Evolutionary conservation across 2,797 vertebrate species (phyloP), one percentile per base, ranked within the genome.

Genomic region (Scarus forsteni): DNA sequence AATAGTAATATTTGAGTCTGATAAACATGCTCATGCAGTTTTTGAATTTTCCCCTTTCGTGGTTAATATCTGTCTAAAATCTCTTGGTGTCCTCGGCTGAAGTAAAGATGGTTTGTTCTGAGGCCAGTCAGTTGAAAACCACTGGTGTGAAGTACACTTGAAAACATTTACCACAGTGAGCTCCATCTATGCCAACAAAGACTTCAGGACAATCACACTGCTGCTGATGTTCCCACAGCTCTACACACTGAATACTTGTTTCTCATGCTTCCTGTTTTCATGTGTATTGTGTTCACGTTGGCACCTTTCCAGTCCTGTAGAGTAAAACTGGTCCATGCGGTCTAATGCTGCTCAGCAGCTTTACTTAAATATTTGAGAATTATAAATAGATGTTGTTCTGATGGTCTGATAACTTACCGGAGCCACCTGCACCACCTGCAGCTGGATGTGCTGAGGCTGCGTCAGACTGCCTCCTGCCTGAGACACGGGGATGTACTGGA

Each of bases 371-470:
- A 56, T 3, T 45, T 1, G 39, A 14, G 3, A 10, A 40, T 34
- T 13, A 50, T 46, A 46, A 44, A 44, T 3, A 49, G 10, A 45
- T 18, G 5, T n/a, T 3, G 5, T 3, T 46, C 18, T 9, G 10
- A 0, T 27, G 12, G 53, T 56, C 16, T 55, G 45, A 27, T 79
- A 27, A 27, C 91, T 84, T 90, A 99, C 98, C 94, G 96, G 95
- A 11, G 97, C 96, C 77, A 99, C 97, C 85, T 99, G 98, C 62
- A 99, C 96, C 80, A 99, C 97, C 89, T 99, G 98, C 51, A 99
- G 94, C 89, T 99, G 98, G 61, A 99, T 99, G 79, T 99, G 98
- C 79, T 98, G 97, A 0, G 97, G 92, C 65, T 97, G 98, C 40
- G 95, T 91, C 71, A 99, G 89, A 52, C 91, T 90, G 9, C 94